phyloP scores from a whole-genome alignment of 2,888 invertebrate genomes.

The Philopedon plagiatum region DNA sequence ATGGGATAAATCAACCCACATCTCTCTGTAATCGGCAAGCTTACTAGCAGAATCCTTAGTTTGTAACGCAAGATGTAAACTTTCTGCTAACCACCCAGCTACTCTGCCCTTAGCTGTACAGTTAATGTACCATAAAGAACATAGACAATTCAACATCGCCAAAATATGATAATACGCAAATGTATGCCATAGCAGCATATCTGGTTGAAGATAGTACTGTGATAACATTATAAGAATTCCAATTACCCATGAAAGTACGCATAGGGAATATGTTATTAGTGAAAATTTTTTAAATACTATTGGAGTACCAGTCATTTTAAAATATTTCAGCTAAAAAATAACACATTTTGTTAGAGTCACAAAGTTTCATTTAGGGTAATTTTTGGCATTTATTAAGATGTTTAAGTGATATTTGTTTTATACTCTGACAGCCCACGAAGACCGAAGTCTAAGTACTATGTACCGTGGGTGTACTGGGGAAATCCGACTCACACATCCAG shows the following conservation, averaged over 20 bases:
- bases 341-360: too few relatives aligned
- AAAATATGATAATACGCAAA: constrained; percentile 82
- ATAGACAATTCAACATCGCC: constrained; percentile 82
- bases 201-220: constrained; percentile 80
- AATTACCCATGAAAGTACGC: constrained; percentile 77
- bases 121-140: constrained; percentile 76
- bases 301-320: constrained; percentile 75
- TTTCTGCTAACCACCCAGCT: constrained; percentile 76
- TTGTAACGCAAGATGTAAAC: constrained; percentile 76
- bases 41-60: constrained; percentile 76
- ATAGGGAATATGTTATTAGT: constrained; percentile 76
- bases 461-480: too few relatives aligned
- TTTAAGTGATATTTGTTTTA: too few relatives aligned
- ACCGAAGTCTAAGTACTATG: too few relatives aligned
- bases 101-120: constrained; percentile 67
- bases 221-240: constrained; percentile 78
- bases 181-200: constrained; percentile 81
- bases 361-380: too few relatives aligned
- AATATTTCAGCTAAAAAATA: constrained; percentile 73
- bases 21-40: constrained; percentile 77
- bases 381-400: too few relatives aligned
- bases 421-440: too few relatives aligned
- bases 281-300: constrained; percentile 78
- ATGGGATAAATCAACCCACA: constrained; percentile 78
- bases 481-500: too few relatives aligned